Conservation (phyloP, 2,888 invertebrate genomes). For the Ochlodes sylvanus region DNA sequence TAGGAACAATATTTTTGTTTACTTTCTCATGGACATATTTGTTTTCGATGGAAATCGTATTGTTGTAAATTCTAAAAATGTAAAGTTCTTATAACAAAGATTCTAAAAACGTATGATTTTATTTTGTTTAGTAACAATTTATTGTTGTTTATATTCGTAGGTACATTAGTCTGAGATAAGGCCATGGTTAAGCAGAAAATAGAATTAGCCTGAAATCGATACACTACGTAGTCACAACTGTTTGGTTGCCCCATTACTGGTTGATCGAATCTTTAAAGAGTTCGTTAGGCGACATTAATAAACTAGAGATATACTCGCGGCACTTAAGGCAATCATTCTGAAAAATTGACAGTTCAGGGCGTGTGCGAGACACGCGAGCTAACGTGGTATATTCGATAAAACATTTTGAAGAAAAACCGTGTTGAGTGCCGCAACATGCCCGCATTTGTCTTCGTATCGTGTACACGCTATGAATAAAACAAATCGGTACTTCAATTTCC, state of each 20-base stretch:
- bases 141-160: too few relatives aligned
- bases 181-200: too few relatives aligned
- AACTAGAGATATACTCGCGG: too few relatives aligned
- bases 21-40: not conserved
- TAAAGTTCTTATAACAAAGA: too few relatives aligned
- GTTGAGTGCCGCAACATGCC: conserved; percentile 12
- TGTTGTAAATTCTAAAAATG: too few relatives aligned
- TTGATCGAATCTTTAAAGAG: not conserved
- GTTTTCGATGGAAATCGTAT: too few relatives aligned
- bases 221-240: not conserved
- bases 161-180: too few relatives aligned
- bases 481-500: conserved; percentile 1
- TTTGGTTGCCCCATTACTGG: not conserved
- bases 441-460: conserved; percentile 23
- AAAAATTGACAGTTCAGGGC: conserved; percentile 14
- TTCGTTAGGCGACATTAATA: not conserved
- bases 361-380: conserved; percentile 3
- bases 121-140: too few relatives aligned
- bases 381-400: conserved; percentile 17
- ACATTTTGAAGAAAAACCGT: conserved; percentile 15
- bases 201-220: not conserved
- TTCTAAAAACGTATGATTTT: too few relatives aligned
- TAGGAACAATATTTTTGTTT: not conserved
- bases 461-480: conserved; percentile 25
- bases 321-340: conserved; percentile 6